phyloP scores from a whole-genome alignment of 2,113 vertebrate genomes.

The Pagrus major region DNA sequence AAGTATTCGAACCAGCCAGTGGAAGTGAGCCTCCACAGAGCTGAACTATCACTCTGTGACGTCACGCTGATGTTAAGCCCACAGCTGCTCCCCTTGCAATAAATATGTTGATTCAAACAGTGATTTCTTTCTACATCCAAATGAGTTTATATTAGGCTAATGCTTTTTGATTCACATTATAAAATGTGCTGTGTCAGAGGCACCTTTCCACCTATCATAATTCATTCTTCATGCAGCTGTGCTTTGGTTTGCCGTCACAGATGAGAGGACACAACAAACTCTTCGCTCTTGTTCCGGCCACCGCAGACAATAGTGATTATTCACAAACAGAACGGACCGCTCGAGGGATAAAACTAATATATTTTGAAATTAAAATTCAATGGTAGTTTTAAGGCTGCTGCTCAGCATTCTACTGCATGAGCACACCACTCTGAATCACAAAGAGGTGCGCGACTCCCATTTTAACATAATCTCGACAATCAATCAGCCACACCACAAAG shows the following conservation, averaged over 20 bases:
- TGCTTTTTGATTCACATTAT: constrained; percentile 42
- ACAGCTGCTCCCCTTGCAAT: constrained; percentile 23
- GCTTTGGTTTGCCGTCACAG: constrained; percentile 50
- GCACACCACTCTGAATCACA: constrained; percentile 59
- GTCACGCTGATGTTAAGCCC: constrained; percentile 13
- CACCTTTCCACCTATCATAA: constrained; percentile 41
- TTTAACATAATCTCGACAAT: constrained; percentile 72
- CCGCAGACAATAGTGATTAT: constrained; percentile 49
- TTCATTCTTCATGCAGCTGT: constrained; percentile 44
- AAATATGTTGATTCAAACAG: constrained; percentile 15
- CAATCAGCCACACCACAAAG: constrained; percentile 74
- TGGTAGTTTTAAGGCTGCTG: constrained; percentile 44
- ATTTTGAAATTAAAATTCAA: constrained; percentile 64
- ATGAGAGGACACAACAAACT: constrained; percentile 52
- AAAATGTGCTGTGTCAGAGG: constrained; percentile 57
- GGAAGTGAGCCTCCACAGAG: neutral
- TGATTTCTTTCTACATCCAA: constrained; percentile 5
- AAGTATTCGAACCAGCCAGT: too few relatives aligned
- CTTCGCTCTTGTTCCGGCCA: constrained; percentile 17
- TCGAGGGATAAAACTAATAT: constrained; percentile 52
- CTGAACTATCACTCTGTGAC: constrained; percentile 13
- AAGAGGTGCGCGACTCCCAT: constrained; percentile 51
- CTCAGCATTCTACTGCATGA: constrained; percentile 48
- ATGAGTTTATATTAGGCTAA: constrained; percentile 3
- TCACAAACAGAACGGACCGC: constrained; percentile 45